A percentile compares a stretch with the other conserved stretches of the same genome.
Conservation (phyloP, 2,888 invertebrate species). For the Himalopsyche kuldschensis region DNA sequence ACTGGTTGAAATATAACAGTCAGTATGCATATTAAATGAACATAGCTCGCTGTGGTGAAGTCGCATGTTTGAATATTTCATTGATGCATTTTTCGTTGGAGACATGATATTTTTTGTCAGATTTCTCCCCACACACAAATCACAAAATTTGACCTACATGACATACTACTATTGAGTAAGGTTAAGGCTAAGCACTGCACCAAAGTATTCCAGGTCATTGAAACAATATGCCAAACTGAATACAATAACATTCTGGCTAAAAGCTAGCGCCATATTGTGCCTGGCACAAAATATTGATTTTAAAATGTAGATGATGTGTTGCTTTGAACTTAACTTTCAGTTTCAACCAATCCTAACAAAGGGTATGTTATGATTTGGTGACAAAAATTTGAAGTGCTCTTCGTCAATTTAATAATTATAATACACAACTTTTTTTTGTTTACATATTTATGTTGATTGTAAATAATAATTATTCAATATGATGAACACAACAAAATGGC, state of each 20-base stretch:
- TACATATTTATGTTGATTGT: neutral
- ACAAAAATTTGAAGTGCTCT: neutral
- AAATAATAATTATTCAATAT: slow-evolving; percentile 29
- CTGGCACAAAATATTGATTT: slow-evolving; percentile 53
- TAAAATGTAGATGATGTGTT: neutral
- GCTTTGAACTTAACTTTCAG: slow-evolving; percentile 35
- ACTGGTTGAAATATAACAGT: too few species aligned
- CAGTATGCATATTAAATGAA: neutral
- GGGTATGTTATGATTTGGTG: neutral
- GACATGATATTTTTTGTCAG: neutral
- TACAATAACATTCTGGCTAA: slow-evolving; percentile 37
- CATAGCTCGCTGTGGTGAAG: neutral
- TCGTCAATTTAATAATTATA: neutral
- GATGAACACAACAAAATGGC: slow-evolving; percentile 55
- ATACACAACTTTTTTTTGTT: too few species aligned
- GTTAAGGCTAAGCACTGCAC: slow-evolving; percentile 19
- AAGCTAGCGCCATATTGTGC: slow-evolving; percentile 48
- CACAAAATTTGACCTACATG: slow-evolving; percentile 20
- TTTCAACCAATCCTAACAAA: slow-evolving; percentile 11
- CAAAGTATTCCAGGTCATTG: slow-evolving; percentile 24
- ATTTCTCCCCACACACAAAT: neutral
- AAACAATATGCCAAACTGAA: neutral
- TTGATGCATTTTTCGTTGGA: neutral
- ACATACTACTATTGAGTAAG: neutral
- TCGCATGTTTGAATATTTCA: neutral